Conservation (phyloP, 2,113 vertebrate species). For the Paralichthys olivaceus region DNA sequence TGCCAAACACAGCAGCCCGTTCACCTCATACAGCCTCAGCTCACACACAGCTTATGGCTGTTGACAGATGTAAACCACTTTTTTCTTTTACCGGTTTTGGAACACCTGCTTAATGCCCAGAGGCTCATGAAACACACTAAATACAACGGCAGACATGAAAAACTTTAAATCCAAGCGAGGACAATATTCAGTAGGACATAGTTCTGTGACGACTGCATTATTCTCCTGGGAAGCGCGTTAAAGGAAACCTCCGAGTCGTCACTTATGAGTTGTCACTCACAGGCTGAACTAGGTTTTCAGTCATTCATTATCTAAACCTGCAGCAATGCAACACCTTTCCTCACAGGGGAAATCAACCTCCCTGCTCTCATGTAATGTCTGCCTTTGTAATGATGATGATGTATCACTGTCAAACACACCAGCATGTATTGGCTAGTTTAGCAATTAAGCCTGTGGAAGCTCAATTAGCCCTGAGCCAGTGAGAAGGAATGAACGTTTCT, state of each 20-base stretch:
- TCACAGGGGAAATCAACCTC: conserved; percentile 45
- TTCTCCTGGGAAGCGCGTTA: conserved; percentile 27
- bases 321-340: conserved; percentile 27
- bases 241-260: conserved; percentile 65
- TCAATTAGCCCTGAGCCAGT: conserved; percentile 8
- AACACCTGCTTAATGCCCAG: not conserved
- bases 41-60: conserved; percentile 9
- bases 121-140: conserved; percentile 13
- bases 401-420: conserved; percentile 14
- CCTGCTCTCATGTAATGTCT: conserved; percentile 8
- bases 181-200: not conserved
- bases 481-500: conserved; percentile 1
- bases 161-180: conserved; percentile 19
- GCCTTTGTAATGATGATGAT: conserved; percentile 51
- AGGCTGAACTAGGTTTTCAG: conserved; percentile 6
- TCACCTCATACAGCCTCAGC: conserved; percentile 17
- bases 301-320: conserved; percentile 46
- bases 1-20: not conserved
- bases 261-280: conserved; percentile 52
- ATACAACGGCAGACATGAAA: conserved; percentile 1
- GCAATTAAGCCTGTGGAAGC: conserved; percentile 19
- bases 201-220: conserved; percentile 32
- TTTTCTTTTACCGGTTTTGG: conserved; percentile 11
- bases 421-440: conserved; percentile 26
- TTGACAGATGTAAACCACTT: conserved; percentile 35